These are phyloP conservation scores for Chondrosia reniformis DNA, from an alignment of 37 sponge, comb jelly and placozoan species.

Conservation along the genomic window DNA sequence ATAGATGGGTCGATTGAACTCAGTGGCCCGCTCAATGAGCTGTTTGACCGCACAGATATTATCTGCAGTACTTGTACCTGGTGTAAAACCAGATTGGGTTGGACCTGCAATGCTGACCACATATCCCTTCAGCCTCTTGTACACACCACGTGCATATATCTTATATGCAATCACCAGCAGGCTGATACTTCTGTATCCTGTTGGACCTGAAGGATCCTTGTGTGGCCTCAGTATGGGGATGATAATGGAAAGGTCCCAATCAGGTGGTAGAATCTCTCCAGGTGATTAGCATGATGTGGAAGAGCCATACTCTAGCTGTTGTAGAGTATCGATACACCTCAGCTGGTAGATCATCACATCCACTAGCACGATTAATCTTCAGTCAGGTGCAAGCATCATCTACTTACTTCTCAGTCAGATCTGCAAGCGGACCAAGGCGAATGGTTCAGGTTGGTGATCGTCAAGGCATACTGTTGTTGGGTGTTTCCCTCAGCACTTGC, in stretches of 20 bases:
- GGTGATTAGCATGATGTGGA: background rate
- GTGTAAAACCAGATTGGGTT: background rate
- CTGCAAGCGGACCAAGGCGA: background rate
- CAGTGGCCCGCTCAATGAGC: background rate
- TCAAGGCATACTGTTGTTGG: conserved; percentile 7
- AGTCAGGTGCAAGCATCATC: background rate
- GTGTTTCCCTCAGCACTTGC: background rate
- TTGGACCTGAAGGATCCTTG: conserved; percentile 5
- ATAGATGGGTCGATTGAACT: background rate
- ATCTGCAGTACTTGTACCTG: background rate
- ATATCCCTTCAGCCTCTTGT: background rate
- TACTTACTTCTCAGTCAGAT: background rate
- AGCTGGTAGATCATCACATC: background rate
- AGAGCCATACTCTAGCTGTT: background rate
- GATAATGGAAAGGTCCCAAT: conserved; percentile 1
- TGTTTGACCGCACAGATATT: background rate
- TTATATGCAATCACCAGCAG: background rate
- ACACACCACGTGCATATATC: conserved; percentile 2
- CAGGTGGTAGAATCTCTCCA: background rate
- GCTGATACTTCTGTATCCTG: background rate
- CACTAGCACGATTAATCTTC: conserved; percentile 1
- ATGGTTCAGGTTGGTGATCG: background rate
- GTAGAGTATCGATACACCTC: background rate
- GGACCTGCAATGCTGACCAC: background rate
- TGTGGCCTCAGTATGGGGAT: background rate